phyloP scores from a whole-genome alignment of 2,113 vertebrate genomes.

The Ophthalmolycus amberensis region DNA sequence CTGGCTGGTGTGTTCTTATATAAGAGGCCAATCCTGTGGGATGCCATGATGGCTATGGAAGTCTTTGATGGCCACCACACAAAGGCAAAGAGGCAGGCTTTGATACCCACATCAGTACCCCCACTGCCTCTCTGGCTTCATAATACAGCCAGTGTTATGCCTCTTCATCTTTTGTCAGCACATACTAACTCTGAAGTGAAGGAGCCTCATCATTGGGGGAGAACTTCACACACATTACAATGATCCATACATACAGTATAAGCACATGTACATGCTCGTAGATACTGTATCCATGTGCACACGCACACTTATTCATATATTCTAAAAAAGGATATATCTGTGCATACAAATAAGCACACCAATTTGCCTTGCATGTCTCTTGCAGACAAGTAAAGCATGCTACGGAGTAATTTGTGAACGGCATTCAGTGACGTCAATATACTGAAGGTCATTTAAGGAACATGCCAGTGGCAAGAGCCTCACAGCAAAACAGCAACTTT shows the following conservation, averaged over 20 bases:
- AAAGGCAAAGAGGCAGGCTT: slow-evolving; percentile 74
- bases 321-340: slow-evolving; percentile 6
- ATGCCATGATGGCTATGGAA: slow-evolving; percentile 69
- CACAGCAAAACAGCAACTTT: neutral
- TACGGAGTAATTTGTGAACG: neutral
- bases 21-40: slow-evolving; percentile 78
- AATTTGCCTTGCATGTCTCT: slow-evolving; percentile 24
- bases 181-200: slow-evolving; percentile 46
- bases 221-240: slow-evolving; percentile 38
- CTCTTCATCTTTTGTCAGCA: slow-evolving; percentile 50
- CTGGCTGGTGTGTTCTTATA: slow-evolving; percentile 78
- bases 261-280: neutral
- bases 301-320: slow-evolving; percentile 15
- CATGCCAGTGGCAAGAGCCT: slow-evolving; percentile 5
- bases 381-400: slow-evolving; percentile 7
- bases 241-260: neutral
- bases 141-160: slow-evolving; percentile 60
- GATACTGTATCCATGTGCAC: neutral
- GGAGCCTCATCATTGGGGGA: slow-evolving; percentile 36
- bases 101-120: slow-evolving; percentile 74
- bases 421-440: slow-evolving; percentile 24
- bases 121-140: slow-evolving; percentile 59
- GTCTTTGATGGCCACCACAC: slow-evolving; percentile 78
- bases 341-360: slow-evolving; percentile 15
- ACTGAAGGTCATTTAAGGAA: slow-evolving; percentile 13